These are phyloP conservation scores for Proisotoma minuta DNA, from an alignment of 2,888 invertebrate genomes.

Conservation along the genomic window DNA sequence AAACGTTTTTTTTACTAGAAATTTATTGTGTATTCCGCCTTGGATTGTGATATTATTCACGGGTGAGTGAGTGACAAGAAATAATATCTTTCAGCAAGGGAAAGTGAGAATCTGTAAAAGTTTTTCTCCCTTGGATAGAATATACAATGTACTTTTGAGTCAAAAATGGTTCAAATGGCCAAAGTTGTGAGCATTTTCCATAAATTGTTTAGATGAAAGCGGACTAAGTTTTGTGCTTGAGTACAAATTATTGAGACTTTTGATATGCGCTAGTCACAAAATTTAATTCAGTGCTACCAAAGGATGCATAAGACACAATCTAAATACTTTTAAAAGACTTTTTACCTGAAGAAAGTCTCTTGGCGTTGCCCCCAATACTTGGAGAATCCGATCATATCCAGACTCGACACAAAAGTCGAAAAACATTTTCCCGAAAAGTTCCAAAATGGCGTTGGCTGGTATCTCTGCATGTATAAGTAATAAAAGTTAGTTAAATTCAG, in stretches of 20 bases:
- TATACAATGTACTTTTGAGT: no score
- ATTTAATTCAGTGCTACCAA: no score
- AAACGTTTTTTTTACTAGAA: no score
- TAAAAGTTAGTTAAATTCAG: background rate
- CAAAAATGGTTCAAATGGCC: no score
- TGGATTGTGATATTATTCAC: no score
- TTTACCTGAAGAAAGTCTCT: conserved; percentile 86
- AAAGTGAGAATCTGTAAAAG: no score
- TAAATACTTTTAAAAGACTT: conserved; percentile 4
- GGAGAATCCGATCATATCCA: conserved; percentile 92
- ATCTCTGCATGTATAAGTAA: conserved; percentile 64
- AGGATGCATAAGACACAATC: conserved; percentile 5
- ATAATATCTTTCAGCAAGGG: no score
- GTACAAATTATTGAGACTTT: no score
- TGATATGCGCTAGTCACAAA: no score
- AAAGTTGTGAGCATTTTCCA: background rate
- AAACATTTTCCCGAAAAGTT: conserved; percentile 88
- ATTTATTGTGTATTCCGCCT: no score
- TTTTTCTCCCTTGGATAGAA: no score
- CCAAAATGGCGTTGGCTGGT: conserved; percentile 81
- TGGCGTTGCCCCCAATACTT: conserved; percentile 89
- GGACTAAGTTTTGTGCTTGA: background rate
- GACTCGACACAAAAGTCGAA: conserved; percentile 95
- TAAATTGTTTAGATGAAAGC: background rate
- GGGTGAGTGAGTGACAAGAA: no score